phyloP scores from a whole-genome alignment of 2,888 invertebrate species.

The Ichneumoninae sp. region DNA sequence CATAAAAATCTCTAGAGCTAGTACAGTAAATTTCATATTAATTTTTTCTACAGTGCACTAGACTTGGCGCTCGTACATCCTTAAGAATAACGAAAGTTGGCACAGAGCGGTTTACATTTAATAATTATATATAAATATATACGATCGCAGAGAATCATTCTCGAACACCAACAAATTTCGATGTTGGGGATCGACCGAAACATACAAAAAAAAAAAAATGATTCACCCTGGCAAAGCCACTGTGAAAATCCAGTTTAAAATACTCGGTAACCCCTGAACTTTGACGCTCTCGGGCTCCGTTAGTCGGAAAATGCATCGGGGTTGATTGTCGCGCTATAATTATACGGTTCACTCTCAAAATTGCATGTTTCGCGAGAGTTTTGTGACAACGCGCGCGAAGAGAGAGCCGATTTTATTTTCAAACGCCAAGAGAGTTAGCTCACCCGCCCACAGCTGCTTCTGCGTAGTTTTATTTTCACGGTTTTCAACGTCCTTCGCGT shows the following conservation, averaged over 20 bases:
- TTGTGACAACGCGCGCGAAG: background rate
- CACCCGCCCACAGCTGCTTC: constrained; percentile 26
- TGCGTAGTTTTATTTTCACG: constrained; percentile 1
- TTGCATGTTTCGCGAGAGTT: constrained; percentile 43
- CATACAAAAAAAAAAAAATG: background rate
- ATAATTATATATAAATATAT: too few species aligned
- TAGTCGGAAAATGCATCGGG: constrained; percentile 16
- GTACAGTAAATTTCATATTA: too few species aligned
- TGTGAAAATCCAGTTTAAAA: background rate
- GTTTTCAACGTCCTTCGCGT: background rate
- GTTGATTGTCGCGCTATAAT: constrained; percentile 35
- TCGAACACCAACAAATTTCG: background rate
- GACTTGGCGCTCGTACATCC: too few species aligned
- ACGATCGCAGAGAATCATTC: background rate
- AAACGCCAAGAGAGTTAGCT: constrained; percentile 14
- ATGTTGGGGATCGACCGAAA: background rate
- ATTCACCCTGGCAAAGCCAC: background rate
- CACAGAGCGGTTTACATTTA: too few species aligned
- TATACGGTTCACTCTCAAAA: constrained; percentile 42
- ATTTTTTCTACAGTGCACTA: too few species aligned
- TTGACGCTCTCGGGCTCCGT: background rate
- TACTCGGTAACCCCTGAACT: background rate
- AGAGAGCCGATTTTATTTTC: constrained; percentile 41
- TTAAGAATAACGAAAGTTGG: too few species aligned
- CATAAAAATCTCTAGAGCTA: too few species aligned